Percentiles rank a stretch among this genome's conserved stretches.
phyloP scores from a whole-genome alignment of 2,797 vertebrate species.

The Acanthis flammea region DNA sequence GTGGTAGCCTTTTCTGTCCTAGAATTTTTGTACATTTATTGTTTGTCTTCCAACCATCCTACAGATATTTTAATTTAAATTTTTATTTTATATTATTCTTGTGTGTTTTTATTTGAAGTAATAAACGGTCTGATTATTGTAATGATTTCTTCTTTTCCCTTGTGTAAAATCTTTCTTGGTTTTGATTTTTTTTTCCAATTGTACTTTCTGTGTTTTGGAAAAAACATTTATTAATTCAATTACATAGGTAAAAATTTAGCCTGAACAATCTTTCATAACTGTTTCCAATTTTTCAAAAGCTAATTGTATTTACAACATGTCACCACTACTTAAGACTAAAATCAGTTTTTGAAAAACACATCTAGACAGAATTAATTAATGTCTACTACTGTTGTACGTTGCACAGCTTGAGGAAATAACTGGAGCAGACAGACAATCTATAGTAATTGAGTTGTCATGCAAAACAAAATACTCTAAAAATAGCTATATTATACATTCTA shows the following conservation, averaged over 20 bases:
- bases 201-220: not conserved
- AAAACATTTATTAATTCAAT: not conserved
- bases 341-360: constrained; percentile 46
- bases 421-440: constrained; percentile 7
- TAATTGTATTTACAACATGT: constrained; percentile 54
- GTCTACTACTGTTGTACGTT: not conserved
- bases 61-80: not conserved
- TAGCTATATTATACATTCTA: constrained; percentile 7
- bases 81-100: no score
- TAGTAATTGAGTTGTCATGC: constrained; percentile 48
- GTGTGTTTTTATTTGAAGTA: not conserved
- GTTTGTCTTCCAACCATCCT: not conserved
- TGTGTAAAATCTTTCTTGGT: not conserved
- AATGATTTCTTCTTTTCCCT: not conserved
- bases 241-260: not conserved
- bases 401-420: constrained; percentile 51
- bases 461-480: constrained; percentile 53
- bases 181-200: not conserved
- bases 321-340: constrained; percentile 45
- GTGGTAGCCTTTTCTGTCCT: not conserved
- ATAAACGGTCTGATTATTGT: not conserved
- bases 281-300: not conserved
- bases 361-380: constrained; percentile 62
- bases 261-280: not conserved
- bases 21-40: not conserved